Conservation (phyloP, 2,113 vertebrate species). For the Panthera uncia region DNA sequence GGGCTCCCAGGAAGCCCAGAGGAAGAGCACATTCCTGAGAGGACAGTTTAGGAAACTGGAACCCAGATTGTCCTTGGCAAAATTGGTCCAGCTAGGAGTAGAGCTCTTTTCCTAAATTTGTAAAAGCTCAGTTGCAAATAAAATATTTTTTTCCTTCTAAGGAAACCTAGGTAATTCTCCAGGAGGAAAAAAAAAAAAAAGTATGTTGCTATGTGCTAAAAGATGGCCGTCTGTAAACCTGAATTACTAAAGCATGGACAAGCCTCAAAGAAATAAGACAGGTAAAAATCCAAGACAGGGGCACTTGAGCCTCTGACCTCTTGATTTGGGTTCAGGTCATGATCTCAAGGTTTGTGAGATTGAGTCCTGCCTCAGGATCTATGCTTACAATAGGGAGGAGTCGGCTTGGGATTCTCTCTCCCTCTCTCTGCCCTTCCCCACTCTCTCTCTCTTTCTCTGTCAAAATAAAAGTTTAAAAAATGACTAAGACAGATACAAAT, state of each 20-base stretch:
- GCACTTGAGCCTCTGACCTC: too few relatives aligned
- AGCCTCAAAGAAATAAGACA: background rate
- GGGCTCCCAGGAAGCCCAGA: background rate
- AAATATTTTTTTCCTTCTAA: background rate
- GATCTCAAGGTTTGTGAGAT: too few relatives aligned
- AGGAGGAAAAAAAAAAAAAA: background rate
- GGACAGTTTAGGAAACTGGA: background rate
- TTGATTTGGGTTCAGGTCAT: too few relatives aligned
- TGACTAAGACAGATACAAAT: background rate
- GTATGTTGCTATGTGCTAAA: background rate
- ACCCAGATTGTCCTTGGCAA: background rate
- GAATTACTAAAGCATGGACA: background rate
- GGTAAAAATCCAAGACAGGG: background rate
- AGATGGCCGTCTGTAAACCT: background rate
- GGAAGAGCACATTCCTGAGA: background rate
- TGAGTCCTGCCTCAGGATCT: too few relatives aligned
- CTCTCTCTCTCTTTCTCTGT: too few relatives aligned
- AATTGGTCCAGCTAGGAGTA: background rate
- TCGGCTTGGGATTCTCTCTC: too few relatives aligned
- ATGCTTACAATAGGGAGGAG: too few relatives aligned
- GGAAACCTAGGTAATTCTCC: conserved; percentile 17
- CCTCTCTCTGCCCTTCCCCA: too few relatives aligned
- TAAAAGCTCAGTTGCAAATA: conserved; percentile 13
- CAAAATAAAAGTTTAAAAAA: too few relatives aligned
- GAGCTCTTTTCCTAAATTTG: background rate